phyloP scores from a whole-genome alignment of 2,888 invertebrate genomes.

The Tanypteryx hageni region DNA sequence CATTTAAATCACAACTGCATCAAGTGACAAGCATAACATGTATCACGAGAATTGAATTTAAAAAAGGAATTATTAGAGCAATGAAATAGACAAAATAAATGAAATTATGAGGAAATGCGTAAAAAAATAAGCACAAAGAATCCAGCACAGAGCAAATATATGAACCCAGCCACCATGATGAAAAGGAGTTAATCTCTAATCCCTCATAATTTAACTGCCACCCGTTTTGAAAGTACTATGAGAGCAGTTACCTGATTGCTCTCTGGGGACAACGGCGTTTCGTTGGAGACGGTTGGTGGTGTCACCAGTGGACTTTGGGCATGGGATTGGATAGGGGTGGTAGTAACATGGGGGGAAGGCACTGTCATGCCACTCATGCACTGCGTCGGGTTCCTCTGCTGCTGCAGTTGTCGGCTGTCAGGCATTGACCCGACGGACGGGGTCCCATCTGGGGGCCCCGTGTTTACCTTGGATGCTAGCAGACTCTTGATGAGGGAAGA shows the following conservation, averaged over 20 bases:
- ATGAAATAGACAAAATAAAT: constrained; percentile 49
- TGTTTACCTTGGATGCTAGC: constrained; percentile 93
- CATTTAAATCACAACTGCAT: background rate
- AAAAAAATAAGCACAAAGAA: constrained; percentile 25
- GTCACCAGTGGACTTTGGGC: constrained; percentile 60
- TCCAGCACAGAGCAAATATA: background rate
- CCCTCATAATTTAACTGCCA: constrained; percentile 10
- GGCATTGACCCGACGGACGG: constrained; percentile 68
- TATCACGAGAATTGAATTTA: background rate
- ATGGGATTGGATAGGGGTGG: constrained; percentile 56
- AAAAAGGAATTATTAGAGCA: background rate
- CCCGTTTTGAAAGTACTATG: constrained; percentile 50
- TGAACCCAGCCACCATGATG: background rate
- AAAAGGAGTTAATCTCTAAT: background rate
- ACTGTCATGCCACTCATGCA: constrained; percentile 64
- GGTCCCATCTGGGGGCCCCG: constrained; percentile 70
- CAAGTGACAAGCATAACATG: background rate
- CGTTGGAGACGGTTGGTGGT: constrained; percentile 52
- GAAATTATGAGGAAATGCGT: constrained; percentile 26
- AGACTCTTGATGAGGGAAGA: constrained; percentile 94
- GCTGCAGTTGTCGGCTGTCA: constrained; percentile 64
- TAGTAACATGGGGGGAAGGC: constrained; percentile 60
- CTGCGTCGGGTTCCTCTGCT: constrained; percentile 53
- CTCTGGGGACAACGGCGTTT: constrained; percentile 63
- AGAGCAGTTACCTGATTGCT: constrained; percentile 63